Percentiles rank a stretch among this genome's conserved stretches.
phyloP scores from a whole-genome alignment of 2,113 vertebrate species.

The Silurus asotus region DNA sequence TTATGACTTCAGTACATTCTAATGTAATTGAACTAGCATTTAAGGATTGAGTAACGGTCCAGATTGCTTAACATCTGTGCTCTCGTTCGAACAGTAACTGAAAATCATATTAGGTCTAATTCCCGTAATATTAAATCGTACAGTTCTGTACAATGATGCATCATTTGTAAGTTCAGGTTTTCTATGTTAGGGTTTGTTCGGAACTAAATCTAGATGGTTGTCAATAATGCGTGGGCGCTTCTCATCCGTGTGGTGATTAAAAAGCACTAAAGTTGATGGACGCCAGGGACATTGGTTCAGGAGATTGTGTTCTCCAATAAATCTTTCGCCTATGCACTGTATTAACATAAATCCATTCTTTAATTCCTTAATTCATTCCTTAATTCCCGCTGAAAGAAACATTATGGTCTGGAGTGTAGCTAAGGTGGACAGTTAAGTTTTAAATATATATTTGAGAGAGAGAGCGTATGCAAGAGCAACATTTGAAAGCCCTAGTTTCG shows the following conservation, averaged over 20 bases:
- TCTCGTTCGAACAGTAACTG: background rate
- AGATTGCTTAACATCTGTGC: conserved; percentile 38
- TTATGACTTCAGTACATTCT: conserved; percentile 50
- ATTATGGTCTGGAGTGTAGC: background rate
- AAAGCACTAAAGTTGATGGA: conserved; percentile 28
- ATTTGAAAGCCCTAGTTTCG: background rate
- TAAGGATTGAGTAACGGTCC: conserved; percentile 27
- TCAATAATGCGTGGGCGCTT: conserved; percentile 17
- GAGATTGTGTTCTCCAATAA: conserved; percentile 12
- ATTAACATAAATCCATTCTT: background rate
- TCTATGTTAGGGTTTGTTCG: conserved; percentile 19
- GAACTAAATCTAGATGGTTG: background rate
- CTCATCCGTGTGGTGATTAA: conserved; percentile 21
- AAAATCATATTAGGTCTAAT: conserved; percentile 57
- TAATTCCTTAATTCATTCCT: background rate
- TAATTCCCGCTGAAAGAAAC: conserved; percentile 10
- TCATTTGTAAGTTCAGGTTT: conserved; percentile 47
- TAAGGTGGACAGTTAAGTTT: background rate
- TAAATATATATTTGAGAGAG: background rate
- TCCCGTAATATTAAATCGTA: conserved; percentile 48
- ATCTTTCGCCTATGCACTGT: conserved; percentile 14
- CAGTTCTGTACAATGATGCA: conserved; percentile 47
- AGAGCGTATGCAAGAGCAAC: background rate
- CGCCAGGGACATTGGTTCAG: background rate
- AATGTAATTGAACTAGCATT: conserved; percentile 34